phyloP scores from a whole-genome alignment of 2,888 invertebrate species.

The Cactoblastis cactorum region DNA sequence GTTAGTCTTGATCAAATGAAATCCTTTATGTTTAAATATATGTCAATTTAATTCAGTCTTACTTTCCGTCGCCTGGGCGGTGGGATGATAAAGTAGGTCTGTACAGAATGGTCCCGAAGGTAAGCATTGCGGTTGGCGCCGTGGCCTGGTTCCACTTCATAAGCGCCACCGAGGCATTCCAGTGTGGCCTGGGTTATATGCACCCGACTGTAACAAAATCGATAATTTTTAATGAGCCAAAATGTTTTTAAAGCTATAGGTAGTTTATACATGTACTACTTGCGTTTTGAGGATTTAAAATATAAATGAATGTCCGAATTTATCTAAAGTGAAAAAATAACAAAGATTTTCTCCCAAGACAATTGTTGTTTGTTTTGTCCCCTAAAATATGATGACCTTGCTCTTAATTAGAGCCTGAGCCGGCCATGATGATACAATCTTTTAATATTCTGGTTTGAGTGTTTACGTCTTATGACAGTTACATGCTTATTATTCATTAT shows the following conservation, averaged over 20 bases:
- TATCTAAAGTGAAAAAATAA: no score
- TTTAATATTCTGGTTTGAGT: not conserved
- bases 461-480: not conserved
- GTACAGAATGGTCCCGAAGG: slow-evolving; percentile 89
- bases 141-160: slow-evolving; percentile 93
- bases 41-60: slow-evolving; percentile 30
- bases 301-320: no score
- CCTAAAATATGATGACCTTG: not conserved
- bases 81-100: slow-evolving; percentile 94
- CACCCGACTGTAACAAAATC: slow-evolving; percentile 81
- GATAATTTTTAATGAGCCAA: not conserved
- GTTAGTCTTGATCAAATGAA: no score
- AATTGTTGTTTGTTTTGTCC: not conserved
- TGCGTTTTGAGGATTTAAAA: no score
- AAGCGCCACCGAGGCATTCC: slow-evolving; percentile 91
- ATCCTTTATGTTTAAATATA: no score
- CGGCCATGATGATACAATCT: not conserved
- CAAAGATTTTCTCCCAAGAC: no score
- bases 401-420: not conserved
- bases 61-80: slow-evolving; percentile 92
- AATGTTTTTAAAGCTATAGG: no score
- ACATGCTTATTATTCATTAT: no score
- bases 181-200: slow-evolving; percentile 92
- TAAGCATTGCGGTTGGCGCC: slow-evolving; percentile 91
- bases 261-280: no score